A percentile compares a stretch with the other conserved stretches of the same genome.
Conservation (phyloP, 2,888 invertebrate species). For the Corbicula japonica region DNA sequence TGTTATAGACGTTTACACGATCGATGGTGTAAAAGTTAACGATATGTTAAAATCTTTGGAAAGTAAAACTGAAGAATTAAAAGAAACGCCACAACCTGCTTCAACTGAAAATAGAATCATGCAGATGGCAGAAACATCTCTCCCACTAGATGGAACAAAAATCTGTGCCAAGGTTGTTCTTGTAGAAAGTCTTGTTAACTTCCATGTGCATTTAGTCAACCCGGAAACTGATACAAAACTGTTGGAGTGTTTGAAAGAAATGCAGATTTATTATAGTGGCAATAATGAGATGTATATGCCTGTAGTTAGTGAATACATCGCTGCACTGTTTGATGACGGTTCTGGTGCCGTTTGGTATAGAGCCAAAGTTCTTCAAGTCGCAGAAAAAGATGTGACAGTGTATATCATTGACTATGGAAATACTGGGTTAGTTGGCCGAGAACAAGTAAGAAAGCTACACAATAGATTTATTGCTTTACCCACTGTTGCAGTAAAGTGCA, state of each 20-base stretch:
- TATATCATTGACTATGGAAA: slow-evolving; percentile 85
- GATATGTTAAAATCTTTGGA: too few relatives aligned
- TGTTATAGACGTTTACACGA: too few relatives aligned
- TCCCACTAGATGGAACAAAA: slow-evolving; percentile 24
- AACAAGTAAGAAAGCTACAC: slow-evolving; percentile 58
- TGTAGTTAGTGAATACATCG: slow-evolving; percentile 52
- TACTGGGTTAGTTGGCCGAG: slow-evolving; percentile 58
- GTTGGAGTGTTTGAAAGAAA: slow-evolving; percentile 35
- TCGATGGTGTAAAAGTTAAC: too few relatives aligned
- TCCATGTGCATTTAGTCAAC: slow-evolving; percentile 42
- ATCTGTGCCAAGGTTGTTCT: slow-evolving; percentile 32
- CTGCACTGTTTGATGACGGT: slow-evolving; percentile 54
- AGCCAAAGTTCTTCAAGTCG: slow-evolving; percentile 37
- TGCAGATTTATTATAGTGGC: slow-evolving; percentile 37
- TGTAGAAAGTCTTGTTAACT: slow-evolving; percentile 43
- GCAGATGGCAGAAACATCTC: not conserved
- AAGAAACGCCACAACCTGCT: too few relatives aligned
- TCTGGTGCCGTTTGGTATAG: slow-evolving; percentile 54
- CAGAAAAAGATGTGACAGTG: slow-evolving; percentile 66
- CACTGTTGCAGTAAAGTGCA: slow-evolving; percentile 71
- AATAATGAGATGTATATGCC: slow-evolving; percentile 30
- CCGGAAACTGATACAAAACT: slow-evolving; percentile 22
- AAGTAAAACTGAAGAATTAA: too few relatives aligned
- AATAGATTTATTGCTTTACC: slow-evolving; percentile 64
- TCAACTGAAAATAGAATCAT: not conserved